Evolutionary conservation across 2,888 invertebrate species (phyloP), one percentile per base, ranked within the genome.

Genomic region (Synergus laeviventris): DNA sequence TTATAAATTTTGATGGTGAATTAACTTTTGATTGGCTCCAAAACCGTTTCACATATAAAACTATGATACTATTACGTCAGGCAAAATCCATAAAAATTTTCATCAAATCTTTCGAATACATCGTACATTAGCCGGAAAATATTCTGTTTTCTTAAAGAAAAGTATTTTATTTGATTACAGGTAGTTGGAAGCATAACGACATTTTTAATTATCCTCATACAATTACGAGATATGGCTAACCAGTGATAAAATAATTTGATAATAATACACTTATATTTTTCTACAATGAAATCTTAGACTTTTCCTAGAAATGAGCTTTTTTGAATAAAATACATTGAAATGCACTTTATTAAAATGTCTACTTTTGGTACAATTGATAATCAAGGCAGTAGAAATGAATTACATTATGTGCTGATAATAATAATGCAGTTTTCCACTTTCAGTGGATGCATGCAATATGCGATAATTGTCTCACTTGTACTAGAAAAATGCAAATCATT

Each of bases 131-230:
- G n/a, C n/a, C n/a, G n/a, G n/a, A n/a, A n/a, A n/a, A n/a, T n/a
- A n/a, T n/a, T n/a, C n/a, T n/a, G n/a, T 5, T 49, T 49, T 49
- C 16, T 1, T 1, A 62, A 21, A 9, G 38, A 36, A 14, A 62
- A 38, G n/a, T 31, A 31, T 31, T 31, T 9, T 62, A 16, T 75
- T 39, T 56, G 7, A 18, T 77, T 75, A 31, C 31, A 77, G 77
- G 49, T 75, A 5, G 49, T 66, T 2, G 56, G 38, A 11, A 49
- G n/a, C 14, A 39, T 74, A 21, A 75, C 73, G 14, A 54, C 77
- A 16, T 75, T 75, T 49, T 18, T 75, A 36, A 49, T 77, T 31
- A 64, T 74, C 56, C 38, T 77, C 14, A 59, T 77, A 11, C 77
- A 77, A 39, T 45, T 66, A 8, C 21, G 73, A 21, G 31, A 62